Evolutionary conservation across 2,797 vertebrate species (phyloP).

Genomic region (Pangasius mekongensis): DNA sequence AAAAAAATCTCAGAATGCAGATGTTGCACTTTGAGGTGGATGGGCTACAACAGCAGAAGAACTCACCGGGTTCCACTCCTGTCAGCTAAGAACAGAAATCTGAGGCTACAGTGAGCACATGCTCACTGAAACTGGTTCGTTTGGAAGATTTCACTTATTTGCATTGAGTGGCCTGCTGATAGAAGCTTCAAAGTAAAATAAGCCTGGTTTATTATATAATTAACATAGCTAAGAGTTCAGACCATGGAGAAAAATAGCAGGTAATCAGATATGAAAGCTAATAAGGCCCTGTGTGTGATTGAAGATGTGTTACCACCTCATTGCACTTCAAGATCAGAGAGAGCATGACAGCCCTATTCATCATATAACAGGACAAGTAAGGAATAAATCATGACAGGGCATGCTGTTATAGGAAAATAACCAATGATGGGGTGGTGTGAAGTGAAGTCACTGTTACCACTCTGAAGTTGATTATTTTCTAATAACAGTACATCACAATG

Average conservation of each 20-base stretch:
- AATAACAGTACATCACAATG: background rate
- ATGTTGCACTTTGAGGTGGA: background rate
- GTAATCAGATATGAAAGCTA: slow-evolving; percentile 56
- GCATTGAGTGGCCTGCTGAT: slow-evolving; percentile 40
- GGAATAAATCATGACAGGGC: background rate
- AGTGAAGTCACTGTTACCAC: background rate
- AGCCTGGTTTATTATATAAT: slow-evolving; percentile 35
- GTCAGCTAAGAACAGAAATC: background rate
- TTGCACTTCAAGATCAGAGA: slow-evolving; percentile 12
- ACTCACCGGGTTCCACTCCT: background rate
- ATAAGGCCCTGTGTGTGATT: background rate
- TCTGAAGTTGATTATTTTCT: background rate
- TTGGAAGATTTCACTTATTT: slow-evolving; percentile 6
- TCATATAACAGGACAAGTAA: background rate
- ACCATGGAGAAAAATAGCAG: slow-evolving; percentile 39
- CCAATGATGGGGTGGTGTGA: background rate
- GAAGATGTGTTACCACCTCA: background rate
- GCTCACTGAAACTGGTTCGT: background rate
- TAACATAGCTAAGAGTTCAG: slow-evolving; percentile 48
- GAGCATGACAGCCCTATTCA: background rate
- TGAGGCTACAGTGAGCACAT: background rate
- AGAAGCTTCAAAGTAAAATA: slow-evolving; percentile 57
- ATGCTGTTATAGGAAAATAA: background rate
- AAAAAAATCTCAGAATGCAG: background rate
- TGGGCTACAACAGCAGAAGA: background rate